A percentile compares a stretch with the other conserved stretches of the same genome.
Evolutionary conservation across 2,888 invertebrate genomes (phyloP).

Genomic region (Lymantria dispar): DNA sequence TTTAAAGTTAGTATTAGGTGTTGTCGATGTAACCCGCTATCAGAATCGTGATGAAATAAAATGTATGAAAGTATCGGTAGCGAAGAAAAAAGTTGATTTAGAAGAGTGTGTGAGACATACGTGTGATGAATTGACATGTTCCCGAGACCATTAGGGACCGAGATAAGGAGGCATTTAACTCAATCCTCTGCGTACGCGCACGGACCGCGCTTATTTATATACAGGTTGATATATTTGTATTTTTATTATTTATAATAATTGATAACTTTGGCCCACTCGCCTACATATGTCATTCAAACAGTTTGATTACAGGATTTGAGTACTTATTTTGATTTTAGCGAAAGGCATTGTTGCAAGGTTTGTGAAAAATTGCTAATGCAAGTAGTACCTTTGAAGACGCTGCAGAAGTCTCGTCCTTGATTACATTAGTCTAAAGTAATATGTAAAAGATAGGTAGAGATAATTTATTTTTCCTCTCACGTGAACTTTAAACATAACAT

Average conservation of each 20-base stretch:
- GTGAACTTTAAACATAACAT: no score
- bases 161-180: slow-evolving; percentile 78
- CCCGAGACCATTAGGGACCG: slow-evolving; percentile 69
- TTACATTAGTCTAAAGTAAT: no score
- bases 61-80: slow-evolving; percentile 10
- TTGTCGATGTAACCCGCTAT: slow-evolving; percentile 40
- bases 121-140: slow-evolving; percentile 81
- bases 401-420: no score
- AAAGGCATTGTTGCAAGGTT: no score
- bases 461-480: no score
- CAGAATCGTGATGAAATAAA: slow-evolving; percentile 27
- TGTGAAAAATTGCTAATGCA: no score
- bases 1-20: slow-evolving; percentile 16
- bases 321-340: no score
- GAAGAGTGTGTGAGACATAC: slow-evolving; percentile 53
- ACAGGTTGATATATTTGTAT: slow-evolving; percentile 17
- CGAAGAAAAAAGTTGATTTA: slow-evolving; percentile 47
- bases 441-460: no score
- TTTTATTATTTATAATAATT: neutral
- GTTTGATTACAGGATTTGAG: no score
- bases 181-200: slow-evolving; percentile 60
- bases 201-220: slow-evolving; percentile 11
- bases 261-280: neutral
- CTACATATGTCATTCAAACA: neutral
- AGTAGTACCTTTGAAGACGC: no score